Percentiles rank a stretch among this genome's conserved stretches.
Conservation (phyloP, 2,797 vertebrate species). For the Mormyrus proboscirostris region DNA sequence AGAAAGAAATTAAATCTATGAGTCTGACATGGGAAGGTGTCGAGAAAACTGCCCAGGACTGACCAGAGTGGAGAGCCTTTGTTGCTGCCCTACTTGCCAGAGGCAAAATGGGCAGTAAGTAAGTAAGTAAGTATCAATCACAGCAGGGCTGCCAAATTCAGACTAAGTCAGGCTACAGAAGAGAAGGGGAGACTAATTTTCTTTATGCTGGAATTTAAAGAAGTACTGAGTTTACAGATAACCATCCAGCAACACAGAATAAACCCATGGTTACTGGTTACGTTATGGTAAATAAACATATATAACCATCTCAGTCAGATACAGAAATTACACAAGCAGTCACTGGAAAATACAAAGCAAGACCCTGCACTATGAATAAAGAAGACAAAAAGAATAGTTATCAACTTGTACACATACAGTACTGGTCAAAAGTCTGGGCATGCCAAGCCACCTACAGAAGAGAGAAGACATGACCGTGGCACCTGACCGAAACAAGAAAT, state of each 20-base stretch:
- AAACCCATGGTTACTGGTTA: neutral
- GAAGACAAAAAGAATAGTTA: neutral
- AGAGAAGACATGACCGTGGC: neutral
- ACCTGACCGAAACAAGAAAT: neutral
- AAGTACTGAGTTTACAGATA: neutral
- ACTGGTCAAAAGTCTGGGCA: neutral
- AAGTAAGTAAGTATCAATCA: neutral
- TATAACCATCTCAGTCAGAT: neutral
- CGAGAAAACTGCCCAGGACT: too few relatives aligned
- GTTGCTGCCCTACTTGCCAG: too few relatives aligned
- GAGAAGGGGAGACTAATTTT: neutral
- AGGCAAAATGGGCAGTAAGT: too few relatives aligned
- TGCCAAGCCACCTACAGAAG: neutral
- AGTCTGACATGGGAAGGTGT: too few relatives aligned
- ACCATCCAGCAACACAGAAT: neutral
- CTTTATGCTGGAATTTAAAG: neutral
- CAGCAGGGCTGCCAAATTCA: neutral
- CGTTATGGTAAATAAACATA: neutral
- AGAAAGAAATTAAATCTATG: too few relatives aligned
- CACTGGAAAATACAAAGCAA: neutral
- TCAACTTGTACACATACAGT: neutral
- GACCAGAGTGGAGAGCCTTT: too few relatives aligned
- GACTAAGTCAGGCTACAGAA: neutral
- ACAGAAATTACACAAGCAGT: neutral
- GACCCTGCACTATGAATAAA: neutral